Base-by-base conservation (phyloP, 2,113 vertebrate species). In the Colistium nudipinnis region DNA sequence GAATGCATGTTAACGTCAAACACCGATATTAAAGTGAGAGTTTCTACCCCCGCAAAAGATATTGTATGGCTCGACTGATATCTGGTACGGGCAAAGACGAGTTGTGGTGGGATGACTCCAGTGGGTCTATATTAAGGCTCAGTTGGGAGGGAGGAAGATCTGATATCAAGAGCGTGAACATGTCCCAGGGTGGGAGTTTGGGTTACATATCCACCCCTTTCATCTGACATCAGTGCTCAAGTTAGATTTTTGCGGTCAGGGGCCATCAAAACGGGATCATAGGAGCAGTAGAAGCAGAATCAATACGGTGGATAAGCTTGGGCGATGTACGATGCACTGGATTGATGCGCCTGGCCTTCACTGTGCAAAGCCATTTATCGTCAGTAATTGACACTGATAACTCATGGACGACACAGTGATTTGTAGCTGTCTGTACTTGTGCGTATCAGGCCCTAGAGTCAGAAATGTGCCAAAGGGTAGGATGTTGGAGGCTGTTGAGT, bases 361-460 rank as follows among this genome's bases (percentile, higher is more conserved):
- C 31, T 14, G 62, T 68, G 81, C 74, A 74, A 63, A 83, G 56
- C 60, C 87, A 85, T 89, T 89, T 47, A 83, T 89, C 17, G 62
- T 62, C 52, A 74, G 83, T 90, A 90, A 91, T 91, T 90, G 89
- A 90, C 89, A 87, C 62, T 70, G 82, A 89, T 88, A 88, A 88
- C 74, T 87, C 84, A 68, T 54, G 69, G 81, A 55, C 11, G 54
- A 65, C 36, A 43, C 27, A 4, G 56, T 81, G 81, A 91, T 87
- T 88, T 90, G 81, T 76, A 77, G 78, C 78, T 67, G 82, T 82
- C 80, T 53, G 62, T 55, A 82, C 62, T 33, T 43, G 63, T 76
- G 74, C 4, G 11, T 45, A 30, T 83, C 80, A 74, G 55, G 55
- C 35, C 35, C 24, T 1, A 2, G 28, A 82, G 63, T 47, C 53